phyloP scores from a whole-genome alignment of 2,113 vertebrate genomes.

The Cnemophilus loriae region DNA sequence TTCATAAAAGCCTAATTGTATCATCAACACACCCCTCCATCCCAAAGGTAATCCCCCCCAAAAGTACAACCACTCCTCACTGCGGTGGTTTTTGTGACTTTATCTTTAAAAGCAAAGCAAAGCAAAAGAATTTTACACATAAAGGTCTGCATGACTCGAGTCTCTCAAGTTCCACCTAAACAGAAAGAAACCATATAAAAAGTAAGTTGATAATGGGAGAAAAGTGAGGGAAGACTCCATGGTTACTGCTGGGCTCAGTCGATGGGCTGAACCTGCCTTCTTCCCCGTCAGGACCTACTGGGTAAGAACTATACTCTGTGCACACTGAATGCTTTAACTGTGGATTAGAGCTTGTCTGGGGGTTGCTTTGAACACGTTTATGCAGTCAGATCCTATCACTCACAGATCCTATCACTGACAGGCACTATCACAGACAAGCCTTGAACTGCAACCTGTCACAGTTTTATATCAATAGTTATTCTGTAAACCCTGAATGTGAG shows the following conservation, averaged over 20 bases:
- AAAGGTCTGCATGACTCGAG: not conserved
- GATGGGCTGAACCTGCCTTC: not conserved
- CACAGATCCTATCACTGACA: not conserved
- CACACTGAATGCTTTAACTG: not conserved
- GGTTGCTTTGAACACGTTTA: not conserved
- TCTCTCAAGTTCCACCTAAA: not conserved
- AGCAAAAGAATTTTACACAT: not conserved
- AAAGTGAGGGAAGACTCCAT: not conserved
- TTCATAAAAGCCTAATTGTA: not conserved
- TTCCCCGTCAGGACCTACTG: not conserved
- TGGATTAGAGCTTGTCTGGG: not conserved
- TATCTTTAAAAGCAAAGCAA: not conserved
- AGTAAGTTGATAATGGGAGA: not conserved
- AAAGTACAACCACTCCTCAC: not conserved
- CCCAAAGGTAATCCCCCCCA: not conserved
- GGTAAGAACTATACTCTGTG: not conserved
- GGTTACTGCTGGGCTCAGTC: not conserved
- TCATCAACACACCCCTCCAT: not conserved
- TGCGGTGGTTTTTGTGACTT: not conserved
- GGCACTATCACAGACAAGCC: not conserved
- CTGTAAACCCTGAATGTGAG: not conserved
- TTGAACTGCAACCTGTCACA: not conserved
- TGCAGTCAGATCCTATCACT: not conserved
- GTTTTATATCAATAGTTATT: not conserved
- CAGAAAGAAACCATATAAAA: not conserved